A percentile compares a stretch with the other conserved stretches of the same genome.
phyloP scores from a whole-genome alignment of 2,113 vertebrate species.

The Nestor notabilis region DNA sequence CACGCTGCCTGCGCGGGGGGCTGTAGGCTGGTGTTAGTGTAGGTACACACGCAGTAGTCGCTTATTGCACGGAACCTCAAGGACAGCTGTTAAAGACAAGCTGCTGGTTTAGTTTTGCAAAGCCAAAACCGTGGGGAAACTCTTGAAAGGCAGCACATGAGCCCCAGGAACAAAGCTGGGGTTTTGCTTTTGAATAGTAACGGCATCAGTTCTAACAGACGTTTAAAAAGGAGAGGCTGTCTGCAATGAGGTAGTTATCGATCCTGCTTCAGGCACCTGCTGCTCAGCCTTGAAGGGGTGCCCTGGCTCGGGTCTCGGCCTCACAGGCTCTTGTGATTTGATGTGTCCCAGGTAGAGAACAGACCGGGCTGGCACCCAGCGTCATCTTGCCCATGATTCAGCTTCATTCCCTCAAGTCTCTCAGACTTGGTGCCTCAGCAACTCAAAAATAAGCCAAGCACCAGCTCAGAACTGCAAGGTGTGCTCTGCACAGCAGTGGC shows the following conservation, averaged over 20 bases:
- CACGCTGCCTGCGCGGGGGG: not conserved
- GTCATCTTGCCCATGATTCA: rapidly evolving
- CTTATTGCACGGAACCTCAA: rapidly evolving
- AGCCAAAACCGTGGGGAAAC: rapidly evolving
- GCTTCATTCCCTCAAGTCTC: not conserved
- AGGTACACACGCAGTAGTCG: rapidly evolving
- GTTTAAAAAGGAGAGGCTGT: not conserved
- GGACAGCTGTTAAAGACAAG: not conserved
- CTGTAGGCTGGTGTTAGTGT: rapidly evolving
- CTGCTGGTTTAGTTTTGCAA: rapidly evolving
- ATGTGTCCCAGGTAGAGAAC: not conserved
- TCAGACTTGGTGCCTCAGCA: rapidly evolving
- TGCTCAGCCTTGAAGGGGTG: not conserved
- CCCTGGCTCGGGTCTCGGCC: rapidly evolving
- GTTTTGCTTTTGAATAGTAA: rapidly evolving
- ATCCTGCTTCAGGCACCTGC: rapidly evolving
- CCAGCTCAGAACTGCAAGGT: no score
- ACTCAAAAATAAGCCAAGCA: not conserved
- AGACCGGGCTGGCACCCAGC: no score
- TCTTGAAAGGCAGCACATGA: rapidly evolving
- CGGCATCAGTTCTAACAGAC: not conserved
- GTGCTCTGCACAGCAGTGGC: not conserved
- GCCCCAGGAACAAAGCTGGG: rapidly evolving
- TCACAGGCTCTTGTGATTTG: rapidly evolving
- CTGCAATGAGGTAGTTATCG: not conserved